Base-by-base conservation (phyloP, 2,888 invertebrate species). In the Scrobipalpa costella region DNA sequence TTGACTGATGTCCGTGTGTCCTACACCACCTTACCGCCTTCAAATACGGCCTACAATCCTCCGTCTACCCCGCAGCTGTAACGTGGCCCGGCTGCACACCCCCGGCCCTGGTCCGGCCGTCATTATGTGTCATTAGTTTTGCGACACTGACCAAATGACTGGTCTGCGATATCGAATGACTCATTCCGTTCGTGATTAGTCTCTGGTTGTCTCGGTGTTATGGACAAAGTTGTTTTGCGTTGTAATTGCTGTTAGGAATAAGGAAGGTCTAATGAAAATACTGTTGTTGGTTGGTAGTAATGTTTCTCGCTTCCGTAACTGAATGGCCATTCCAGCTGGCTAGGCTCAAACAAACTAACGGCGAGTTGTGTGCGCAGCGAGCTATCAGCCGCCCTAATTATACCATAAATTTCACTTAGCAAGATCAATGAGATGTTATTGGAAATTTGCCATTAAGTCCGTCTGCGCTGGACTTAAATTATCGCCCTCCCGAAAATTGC, bases 91-190 rank as follows among this genome's bases (percentile, higher is more conserved):
- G 68, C 71, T 68, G 70, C 73, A 79, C 77, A 81, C 85, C 88
- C 80, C 83, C 79, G 79, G 77, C 83, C 80, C 77, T 81, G 78
- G 80, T 75, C 78, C 81, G 77, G 84, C 80, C 84, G 84, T 89
- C 90, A 91, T 91, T 91, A 90, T 87, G 88, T 90, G 88, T 88
- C 90, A 90, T 91, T 91, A 91, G 90, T 90, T 90, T 90, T 89
- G 90, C 90, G 90, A 91, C 90, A 86, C 87, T 90, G 89, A 90
- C 90, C 90, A 89, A 90, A 90, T 89, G 88, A 90, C 90, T 88
- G 83, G 87, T 81, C 88, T 84, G 84, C 79, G 76, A 86, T 89
- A 90, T 91, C 90, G 84, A 81, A 89, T 91, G 90, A 90, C 89
- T 89, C 90, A 89, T 88, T 89, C 83, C 73, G 78, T 70, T 79